Percentiles rank a stretch among this genome's conserved stretches.
phyloP scores from a whole-genome alignment of 2,888 invertebrate genomes.

The Atrina japonica region DNA sequence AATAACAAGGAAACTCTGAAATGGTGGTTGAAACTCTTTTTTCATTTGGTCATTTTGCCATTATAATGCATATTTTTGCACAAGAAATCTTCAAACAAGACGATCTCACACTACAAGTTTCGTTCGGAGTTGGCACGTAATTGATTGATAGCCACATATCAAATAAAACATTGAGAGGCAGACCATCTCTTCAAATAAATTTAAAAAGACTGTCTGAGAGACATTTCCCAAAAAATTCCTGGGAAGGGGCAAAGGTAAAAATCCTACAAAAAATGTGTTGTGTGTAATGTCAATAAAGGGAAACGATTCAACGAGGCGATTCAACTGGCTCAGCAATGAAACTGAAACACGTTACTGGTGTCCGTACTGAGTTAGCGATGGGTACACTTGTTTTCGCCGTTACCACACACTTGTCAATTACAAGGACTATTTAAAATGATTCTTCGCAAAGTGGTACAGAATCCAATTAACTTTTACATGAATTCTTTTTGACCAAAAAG shows the following conservation, averaged over 20 bases:
- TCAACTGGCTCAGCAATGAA: too few relatives aligned
- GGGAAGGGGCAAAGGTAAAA: slow-evolving; percentile 8
- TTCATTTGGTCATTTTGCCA: slow-evolving; percentile 35
- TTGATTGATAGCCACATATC: too few relatives aligned
- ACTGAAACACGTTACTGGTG: slow-evolving; percentile 19
- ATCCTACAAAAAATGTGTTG: slow-evolving; percentile 15
- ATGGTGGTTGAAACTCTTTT: slow-evolving; percentile 52
- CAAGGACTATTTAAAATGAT: too few relatives aligned
- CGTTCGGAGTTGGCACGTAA: too few relatives aligned
- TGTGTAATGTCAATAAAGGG: slow-evolving; percentile 10
- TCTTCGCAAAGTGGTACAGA: too few relatives aligned
- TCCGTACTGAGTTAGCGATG: slow-evolving; percentile 9
- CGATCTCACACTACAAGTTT: too few relatives aligned
- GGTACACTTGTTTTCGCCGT: slow-evolving; percentile 5
- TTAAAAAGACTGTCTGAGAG: slow-evolving; percentile 2
- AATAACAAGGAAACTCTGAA: slow-evolving; percentile 43
- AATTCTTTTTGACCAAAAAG: too few relatives aligned
- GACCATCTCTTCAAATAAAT: too few relatives aligned
- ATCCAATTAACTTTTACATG: too few relatives aligned
- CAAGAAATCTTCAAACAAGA: slow-evolving; percentile 24
- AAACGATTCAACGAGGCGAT: slow-evolving; percentile 5
- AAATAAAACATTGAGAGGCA: too few relatives aligned
- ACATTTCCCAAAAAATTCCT: slow-evolving; percentile 11
- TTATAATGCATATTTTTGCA: slow-evolving; percentile 43
- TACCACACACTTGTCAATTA: slow-evolving; percentile 13